These are phyloP conservation scores for Thaleichthys pacificus DNA, from an alignment of 2,797 vertebrate genomes.

Conservation along the genomic window DNA sequence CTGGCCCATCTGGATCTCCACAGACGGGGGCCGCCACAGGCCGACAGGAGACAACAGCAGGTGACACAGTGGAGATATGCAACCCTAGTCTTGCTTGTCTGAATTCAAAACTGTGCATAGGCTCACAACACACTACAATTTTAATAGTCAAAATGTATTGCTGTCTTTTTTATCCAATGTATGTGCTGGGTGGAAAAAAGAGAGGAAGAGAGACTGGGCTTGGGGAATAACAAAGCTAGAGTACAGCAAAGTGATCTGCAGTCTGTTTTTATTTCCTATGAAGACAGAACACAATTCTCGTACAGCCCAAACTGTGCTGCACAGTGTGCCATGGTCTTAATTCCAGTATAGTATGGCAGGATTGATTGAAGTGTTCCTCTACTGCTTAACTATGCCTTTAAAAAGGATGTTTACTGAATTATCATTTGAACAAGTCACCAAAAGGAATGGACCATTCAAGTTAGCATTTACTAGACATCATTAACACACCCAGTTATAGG, in stretches of 20 bases:
- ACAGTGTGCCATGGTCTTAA: too few species aligned
- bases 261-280: too few species aligned
- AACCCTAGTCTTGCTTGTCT: background rate
- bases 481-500: conserved; percentile 9
- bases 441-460: conserved; percentile 15
- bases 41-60: conserved; percentile 33
- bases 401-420: conserved; percentile 33
- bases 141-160: background rate
- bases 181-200: conserved; percentile 35
- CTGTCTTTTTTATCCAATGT: conserved; percentile 3
- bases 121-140: background rate
- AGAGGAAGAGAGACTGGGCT: conserved; percentile 22
- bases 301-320: too few species aligned
- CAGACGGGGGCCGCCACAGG: conserved; percentile 38
- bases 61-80: conserved; percentile 25
- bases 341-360: too few species aligned
- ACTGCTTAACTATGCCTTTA: background rate
- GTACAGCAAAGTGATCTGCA: too few species aligned
- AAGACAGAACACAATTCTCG: too few species aligned
- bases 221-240: too few species aligned
- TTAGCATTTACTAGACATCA: conserved; percentile 22
- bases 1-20: conserved; percentile 60
- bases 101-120: background rate
- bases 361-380: too few species aligned
- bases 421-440: conserved; percentile 38